Evolutionary conservation across 2,888 invertebrate genomes (phyloP).

Genomic region (Protodeltote pygarga): DNA sequence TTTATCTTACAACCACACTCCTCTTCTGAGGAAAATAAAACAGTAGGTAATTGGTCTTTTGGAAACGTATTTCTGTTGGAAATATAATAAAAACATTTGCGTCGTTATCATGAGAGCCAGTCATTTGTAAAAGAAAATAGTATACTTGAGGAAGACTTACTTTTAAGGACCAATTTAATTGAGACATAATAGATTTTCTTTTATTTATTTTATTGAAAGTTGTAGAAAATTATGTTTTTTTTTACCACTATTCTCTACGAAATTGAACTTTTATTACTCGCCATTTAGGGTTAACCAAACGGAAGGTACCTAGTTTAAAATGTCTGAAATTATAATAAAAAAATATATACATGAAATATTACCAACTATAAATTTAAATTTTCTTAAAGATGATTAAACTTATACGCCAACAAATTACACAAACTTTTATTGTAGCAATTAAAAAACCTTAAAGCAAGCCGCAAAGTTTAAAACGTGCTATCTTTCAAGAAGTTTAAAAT

Average conservation of each 20-base stretch:
- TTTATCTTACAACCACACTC: constrained; percentile 1
- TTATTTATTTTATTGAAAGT: too few species aligned
- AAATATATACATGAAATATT: too few species aligned
- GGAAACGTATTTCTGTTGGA: constrained; percentile 5
- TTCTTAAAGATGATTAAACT: too few species aligned
- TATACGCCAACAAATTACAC: not conserved
- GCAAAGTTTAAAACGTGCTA: not conserved
- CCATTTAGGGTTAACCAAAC: not conserved
- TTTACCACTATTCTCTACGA: too few species aligned
- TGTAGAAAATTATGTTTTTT: too few species aligned
- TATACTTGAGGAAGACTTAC: not conserved
- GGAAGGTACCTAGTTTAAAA: too few species aligned
- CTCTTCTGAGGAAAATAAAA: constrained; percentile 5
- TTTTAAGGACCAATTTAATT: constrained; percentile 1
- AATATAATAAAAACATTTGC: not conserved
- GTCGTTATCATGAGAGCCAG: constrained; percentile 5
- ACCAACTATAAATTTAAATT: too few species aligned
- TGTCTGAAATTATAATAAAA: too few species aligned
- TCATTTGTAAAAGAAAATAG: constrained; percentile 5
- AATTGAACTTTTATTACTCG: not conserved
- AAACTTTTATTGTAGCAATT: not conserved
- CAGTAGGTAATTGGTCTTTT: constrained; percentile 3
- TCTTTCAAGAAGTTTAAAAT: constrained; percentile 15
- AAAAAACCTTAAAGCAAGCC: not conserved
- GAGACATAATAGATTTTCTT: too few species aligned